phyloP scores from a whole-genome alignment of 2,888 invertebrate genomes.

The Lepetodrilus schrolli region DNA sequence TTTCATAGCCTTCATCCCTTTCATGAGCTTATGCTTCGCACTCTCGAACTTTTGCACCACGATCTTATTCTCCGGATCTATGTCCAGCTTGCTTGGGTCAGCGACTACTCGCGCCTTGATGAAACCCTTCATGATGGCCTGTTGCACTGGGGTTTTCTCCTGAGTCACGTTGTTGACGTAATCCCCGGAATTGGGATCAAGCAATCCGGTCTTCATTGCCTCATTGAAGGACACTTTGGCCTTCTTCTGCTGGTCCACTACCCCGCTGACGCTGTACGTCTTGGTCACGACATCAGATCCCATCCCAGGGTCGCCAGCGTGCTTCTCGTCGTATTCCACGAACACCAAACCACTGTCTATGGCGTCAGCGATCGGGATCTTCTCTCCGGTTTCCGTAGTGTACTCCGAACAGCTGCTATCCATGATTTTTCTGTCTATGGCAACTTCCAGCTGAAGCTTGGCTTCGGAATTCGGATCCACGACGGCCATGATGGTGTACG shows the following conservation, averaged over 20 bases:
- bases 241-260: slow-evolving; percentile 65
- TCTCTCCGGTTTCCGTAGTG: slow-evolving; percentile 56
- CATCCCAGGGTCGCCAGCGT: slow-evolving; percentile 37
- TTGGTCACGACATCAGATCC: slow-evolving; percentile 61
- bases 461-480: slow-evolving; percentile 57
- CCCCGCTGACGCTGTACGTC: slow-evolving; percentile 72
- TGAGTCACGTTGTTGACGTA: slow-evolving; percentile 69
- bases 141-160: slow-evolving; percentile 65
- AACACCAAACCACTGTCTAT: slow-evolving; percentile 62
- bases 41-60: slow-evolving; percentile 65
- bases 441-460: slow-evolving; percentile 52
- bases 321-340: slow-evolving; percentile 57
- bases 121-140: slow-evolving; percentile 73
- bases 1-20: slow-evolving; percentile 61
- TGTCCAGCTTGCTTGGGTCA: slow-evolving; percentile 66
- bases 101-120: slow-evolving; percentile 70
- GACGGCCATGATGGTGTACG: slow-evolving; percentile 62
- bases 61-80: slow-evolving; percentile 72
- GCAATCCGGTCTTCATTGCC: slow-evolving; percentile 57
- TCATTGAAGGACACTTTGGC: slow-evolving; percentile 60
- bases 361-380: slow-evolving; percentile 64
- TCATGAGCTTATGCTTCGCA: slow-evolving; percentile 63
- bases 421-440: slow-evolving; percentile 56
- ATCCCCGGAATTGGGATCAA: slow-evolving; percentile 66
- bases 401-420: slow-evolving; percentile 52